A percentile compares a stretch with the other conserved stretches of the same genome.
These are phyloP conservation scores for Colius striatus DNA, from an alignment of 2,113 vertebrate species.

Conservation along the genomic window DNA sequence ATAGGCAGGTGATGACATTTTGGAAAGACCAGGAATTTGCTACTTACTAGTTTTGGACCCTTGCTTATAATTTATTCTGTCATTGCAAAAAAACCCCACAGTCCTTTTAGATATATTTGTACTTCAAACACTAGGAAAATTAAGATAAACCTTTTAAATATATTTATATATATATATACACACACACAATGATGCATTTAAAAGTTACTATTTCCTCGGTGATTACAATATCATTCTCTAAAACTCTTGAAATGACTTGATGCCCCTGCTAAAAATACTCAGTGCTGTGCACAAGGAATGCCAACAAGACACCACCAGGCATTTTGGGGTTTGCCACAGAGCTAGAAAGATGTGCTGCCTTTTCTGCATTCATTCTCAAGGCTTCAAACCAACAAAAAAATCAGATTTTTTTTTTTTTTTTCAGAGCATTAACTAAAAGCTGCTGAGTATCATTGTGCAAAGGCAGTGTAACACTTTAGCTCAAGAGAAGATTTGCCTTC, in stretches of 20 bases:
- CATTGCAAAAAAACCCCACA: no score
- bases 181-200: slow-evolving; percentile 20
- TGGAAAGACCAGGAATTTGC: slow-evolving; percentile 9
- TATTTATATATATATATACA: slow-evolving; percentile 33
- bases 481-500: background rate
- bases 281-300: background rate
- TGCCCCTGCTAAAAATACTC: slow-evolving; percentile 19
- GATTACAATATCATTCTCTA: background rate
- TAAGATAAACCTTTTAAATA: slow-evolving; percentile 55
- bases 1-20: accelerated
- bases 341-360: background rate
- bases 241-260: slow-evolving; percentile 7
- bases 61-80: slow-evolving; percentile 29
- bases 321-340: background rate
- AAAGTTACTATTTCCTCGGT: background rate
- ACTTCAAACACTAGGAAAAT: slow-evolving; percentile 34
- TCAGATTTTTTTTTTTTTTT: background rate
- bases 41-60: background rate
- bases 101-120: background rate
- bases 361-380: background rate
- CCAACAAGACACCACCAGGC: background rate
- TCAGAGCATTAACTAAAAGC: background rate
- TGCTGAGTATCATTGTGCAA: background rate
- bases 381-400: background rate
- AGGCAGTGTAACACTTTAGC: background rate